Evolutionary conservation across 1,140 invertebrate genomes (phyloP), one percentile per base, ranked within the genome.

Genomic region (Tetraneura akinire): DNA sequence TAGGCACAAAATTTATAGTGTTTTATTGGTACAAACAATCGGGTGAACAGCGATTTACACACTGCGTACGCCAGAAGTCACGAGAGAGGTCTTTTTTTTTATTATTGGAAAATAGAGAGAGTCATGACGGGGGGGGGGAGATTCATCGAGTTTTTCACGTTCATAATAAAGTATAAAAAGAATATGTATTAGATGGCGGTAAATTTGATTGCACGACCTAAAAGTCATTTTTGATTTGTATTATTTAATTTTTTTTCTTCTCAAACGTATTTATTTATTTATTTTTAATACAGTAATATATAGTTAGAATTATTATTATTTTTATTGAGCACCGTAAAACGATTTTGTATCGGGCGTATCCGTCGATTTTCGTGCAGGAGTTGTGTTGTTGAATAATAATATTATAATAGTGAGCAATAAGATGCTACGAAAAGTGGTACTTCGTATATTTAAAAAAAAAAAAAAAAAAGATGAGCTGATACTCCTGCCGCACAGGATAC

Each of bases 161-260:
- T 23, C 3, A 45, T 68, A 68, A 68, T 68, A n/a, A 45, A 68
- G 64, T 68, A n/a, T 45, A 23, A 21, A 21, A 45, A 21, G 4
- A 42, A 21, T 14, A 13, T 45, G 4, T 68, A 45, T 66, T 68
- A n/a, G n/a, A n/a, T 13, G 18, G 64, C n/a, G 37, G 32, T 21
- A 68, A 68, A 68, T n/a, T 68, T 37, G 64, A 68, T 68, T 68
- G 29, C 62, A 16, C 3, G 11, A 8, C 62, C n/a, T n/a, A 23
- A 68, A 68, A 68, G 37, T 45, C 32, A 13, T 68, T 68, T 68
- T 68, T n/a, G 21, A 68, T 68, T 68, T 42, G 42, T 45, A 68
- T 68, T 68, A 68, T n/a, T n/a, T n/a, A 21, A 23, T 45, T 64
- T 32, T 57, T 60, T 29, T 1, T 16, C 29, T 8, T 3, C 10